Conservation (phyloP, 2,113 vertebrate species). For the Ammodramus savannarum region DNA sequence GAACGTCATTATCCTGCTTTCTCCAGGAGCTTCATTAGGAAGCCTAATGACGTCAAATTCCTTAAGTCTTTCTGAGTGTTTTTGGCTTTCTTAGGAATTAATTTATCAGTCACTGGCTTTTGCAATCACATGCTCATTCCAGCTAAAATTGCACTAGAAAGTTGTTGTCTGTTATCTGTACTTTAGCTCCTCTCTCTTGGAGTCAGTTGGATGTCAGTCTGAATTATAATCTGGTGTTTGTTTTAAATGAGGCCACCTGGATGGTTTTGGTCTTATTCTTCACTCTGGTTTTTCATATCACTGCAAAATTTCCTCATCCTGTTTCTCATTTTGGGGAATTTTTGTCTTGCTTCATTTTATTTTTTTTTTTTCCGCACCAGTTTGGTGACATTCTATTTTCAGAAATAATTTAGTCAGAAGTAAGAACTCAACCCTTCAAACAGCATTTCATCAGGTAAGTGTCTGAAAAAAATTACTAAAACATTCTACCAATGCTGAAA, state of each 20-base stretch:
- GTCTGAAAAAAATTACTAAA: neutral
- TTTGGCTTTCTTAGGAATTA: neutral
- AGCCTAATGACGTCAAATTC: neutral
- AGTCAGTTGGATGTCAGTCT: neutral
- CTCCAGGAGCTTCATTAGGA: neutral
- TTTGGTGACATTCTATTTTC: neutral
- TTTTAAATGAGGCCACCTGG: neutral
- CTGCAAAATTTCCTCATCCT: neutral
- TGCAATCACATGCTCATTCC: neutral
- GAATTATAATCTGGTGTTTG: neutral
- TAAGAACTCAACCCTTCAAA: neutral
- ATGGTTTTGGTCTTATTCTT: neutral
- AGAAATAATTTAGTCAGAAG: neutral
- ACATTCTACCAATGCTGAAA: neutral
- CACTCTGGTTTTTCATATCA: neutral
- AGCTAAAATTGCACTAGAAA: neutral
- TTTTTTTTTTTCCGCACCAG: neutral
- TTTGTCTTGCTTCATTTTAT: neutral
- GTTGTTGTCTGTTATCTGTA: neutral
- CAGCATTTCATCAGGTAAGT: neutral
- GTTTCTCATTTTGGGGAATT: neutral
- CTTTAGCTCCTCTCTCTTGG: neutral
- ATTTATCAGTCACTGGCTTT: neutral
- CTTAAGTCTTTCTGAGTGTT: neutral
- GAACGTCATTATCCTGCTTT: neutral